These are phyloP conservation scores for Delia radicum DNA, from an alignment of 1,140 invertebrate genomes.

Conservation along the genomic window DNA sequence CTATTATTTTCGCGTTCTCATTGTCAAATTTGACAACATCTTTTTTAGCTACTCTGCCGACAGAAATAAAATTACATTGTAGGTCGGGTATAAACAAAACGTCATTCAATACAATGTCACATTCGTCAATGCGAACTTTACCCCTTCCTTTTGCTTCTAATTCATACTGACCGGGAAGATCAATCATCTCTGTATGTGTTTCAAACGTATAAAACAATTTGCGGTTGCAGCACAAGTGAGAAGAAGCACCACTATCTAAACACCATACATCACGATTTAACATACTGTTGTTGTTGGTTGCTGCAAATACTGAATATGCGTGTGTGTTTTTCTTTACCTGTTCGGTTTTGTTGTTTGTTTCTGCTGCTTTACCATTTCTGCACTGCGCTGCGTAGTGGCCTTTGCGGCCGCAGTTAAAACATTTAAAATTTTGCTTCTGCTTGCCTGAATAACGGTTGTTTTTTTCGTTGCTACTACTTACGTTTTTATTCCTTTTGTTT, in stretches of 20 bases:
- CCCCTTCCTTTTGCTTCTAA: conserved; percentile 32
- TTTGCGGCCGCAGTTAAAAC: background rate
- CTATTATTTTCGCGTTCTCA: background rate
- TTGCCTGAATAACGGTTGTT: background rate
- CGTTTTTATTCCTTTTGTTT: background rate
- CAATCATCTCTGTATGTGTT: background rate
- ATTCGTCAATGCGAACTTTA: conserved; percentile 35
- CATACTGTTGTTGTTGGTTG: background rate
- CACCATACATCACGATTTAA: background rate
- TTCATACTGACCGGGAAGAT: background rate
- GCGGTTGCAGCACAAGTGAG: background rate
- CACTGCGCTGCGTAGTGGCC: conserved; percentile 10
- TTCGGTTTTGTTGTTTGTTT: background rate
- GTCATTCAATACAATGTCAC: background rate
- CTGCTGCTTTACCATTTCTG: background rate
- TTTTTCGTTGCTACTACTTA: background rate
- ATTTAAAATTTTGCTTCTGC: background rate
- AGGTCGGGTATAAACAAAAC: conserved; percentile 8
- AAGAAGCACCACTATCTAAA: conserved; percentile 12
- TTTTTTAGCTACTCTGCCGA: background rate
- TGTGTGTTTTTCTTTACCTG: background rate
- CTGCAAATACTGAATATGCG: background rate
- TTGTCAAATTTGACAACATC: background rate
- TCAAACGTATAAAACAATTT: background rate
- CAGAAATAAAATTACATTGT: conserved; percentile 22